These are phyloP conservation scores for Parnassius smintheus DNA, from an alignment of 2,888 invertebrate species.

Conservation along the genomic window DNA sequence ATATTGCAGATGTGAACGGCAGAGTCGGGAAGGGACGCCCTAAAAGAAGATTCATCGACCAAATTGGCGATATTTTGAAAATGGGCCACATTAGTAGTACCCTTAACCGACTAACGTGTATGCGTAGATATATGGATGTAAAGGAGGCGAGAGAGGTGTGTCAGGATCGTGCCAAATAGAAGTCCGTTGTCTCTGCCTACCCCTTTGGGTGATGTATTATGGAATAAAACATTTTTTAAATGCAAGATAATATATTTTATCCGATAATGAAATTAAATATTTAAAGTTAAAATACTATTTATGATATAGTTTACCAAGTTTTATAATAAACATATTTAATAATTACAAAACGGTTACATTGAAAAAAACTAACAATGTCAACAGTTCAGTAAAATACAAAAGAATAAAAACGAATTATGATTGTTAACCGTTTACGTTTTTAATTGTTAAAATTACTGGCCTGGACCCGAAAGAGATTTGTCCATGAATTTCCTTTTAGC, in stretches of 20 bases:
- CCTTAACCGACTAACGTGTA: too few relatives aligned
- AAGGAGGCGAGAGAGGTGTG: too few relatives aligned
- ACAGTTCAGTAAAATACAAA: slow-evolving; percentile 8
- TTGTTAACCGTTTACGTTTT: background rate
- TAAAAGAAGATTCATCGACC: too few relatives aligned
- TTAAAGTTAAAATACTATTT: slow-evolving; percentile 18
- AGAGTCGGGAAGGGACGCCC: too few relatives aligned
- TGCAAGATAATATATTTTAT: slow-evolving; percentile 1
- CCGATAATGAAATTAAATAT: background rate
- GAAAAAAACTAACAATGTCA: slow-evolving; percentile 21
- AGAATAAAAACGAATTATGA: background rate
- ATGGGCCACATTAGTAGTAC: too few relatives aligned
- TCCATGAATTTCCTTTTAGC: slow-evolving; percentile 99
- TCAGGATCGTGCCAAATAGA: too few relatives aligned
- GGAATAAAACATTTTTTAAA: too few relatives aligned
- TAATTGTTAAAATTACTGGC: slow-evolving; percentile 77
- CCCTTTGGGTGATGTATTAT: too few relatives aligned
- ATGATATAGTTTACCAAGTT: slow-evolving; percentile 1
- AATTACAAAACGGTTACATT: slow-evolving; percentile 13
- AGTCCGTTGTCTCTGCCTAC: too few relatives aligned
- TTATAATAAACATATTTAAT: background rate
- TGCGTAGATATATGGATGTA: too few relatives aligned
- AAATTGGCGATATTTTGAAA: too few relatives aligned
- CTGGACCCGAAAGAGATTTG: slow-evolving; percentile 95
- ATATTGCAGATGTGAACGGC: too few relatives aligned